Evolutionary conservation across 2,888 invertebrate genomes (phyloP), one percentile per base, ranked within the genome.

Genomic region (Podotricha telesiphe): DNA sequence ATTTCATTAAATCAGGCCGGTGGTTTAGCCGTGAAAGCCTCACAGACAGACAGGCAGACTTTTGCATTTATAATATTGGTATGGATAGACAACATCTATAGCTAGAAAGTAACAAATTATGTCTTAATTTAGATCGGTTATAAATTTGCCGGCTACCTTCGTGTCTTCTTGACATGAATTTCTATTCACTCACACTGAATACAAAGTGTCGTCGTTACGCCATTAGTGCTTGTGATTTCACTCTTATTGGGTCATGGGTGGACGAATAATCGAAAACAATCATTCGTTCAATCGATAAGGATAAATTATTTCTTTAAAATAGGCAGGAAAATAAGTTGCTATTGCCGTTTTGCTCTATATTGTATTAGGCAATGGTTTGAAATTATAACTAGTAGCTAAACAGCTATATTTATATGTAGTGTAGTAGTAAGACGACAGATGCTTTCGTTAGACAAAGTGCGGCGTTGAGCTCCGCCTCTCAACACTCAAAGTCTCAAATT

Each of bases 91-190:
- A n/a, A 37, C 10, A 13, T 42, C 2, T n/a, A 58, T 3, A 22
- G 68, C 42, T 55, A 56, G 66, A 65, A 63, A 68, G 59, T 61
- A 66, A 53, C 66, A 50, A 66, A 77, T 76, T 78, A 80, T 78
- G 79, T 77, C 77, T 80, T 77, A 72, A 80, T 79, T 76, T 77
- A 79, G 74, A 72, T 77, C 76, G 73, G 79, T 80, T 81, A 82
- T 91, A 89, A 88, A 89, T 91, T 90, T 88, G 87, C 90, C 91
- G 88, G 80, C 80, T 82, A 79, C 82, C 79, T 77, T 77, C 80
- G 79, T 82, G 83, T 87, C 87, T 88, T 86, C 93, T 92, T 93
- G 92, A 93, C 93, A 93, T 92, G 91, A 90, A 91, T 92, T 91
- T 89, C 91, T 86, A 91, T 84, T 85, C 78, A 78, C 82, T 81